Evolutionary conservation across 2,888 invertebrate genomes (phyloP).

Genomic region (Calameuta filiformis): DNA sequence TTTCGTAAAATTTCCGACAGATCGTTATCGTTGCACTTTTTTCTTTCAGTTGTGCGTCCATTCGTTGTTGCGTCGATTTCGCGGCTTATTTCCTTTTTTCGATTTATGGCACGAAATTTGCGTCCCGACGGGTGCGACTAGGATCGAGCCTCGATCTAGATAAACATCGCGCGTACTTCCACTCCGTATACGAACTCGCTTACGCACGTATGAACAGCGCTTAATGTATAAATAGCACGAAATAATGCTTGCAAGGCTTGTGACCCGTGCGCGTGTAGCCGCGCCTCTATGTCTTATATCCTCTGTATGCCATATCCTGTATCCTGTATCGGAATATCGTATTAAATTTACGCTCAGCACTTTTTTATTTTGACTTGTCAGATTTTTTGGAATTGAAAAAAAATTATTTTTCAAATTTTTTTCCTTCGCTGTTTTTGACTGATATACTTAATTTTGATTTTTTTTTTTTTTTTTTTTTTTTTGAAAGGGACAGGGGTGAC

Average conservation of each 20-base stretch:
- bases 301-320: conserved; percentile 29
- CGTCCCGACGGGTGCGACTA: neutral
- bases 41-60: neutral
- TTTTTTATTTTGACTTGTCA: neutral
- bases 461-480: too few relatives aligned
- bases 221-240: neutral
- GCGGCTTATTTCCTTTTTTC: neutral
- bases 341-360: conserved; percentile 14
- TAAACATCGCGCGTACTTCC: neutral
- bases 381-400: neutral
- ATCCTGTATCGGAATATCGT: conserved; percentile 38
- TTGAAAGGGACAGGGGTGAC: too few relatives aligned
- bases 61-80: neutral
- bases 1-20: neutral
- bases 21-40: too few relatives aligned
- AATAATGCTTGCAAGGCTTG: neutral
- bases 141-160: neutral
- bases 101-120: neutral
- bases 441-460: too few relatives aligned
- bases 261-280: neutral
- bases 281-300: conserved; percentile 32
- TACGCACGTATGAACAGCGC: neutral
- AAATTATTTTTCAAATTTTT: too few relatives aligned
- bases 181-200: neutral
- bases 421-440: too few relatives aligned